phyloP scores from a whole-genome alignment of 2,113 vertebrate genomes.

The Chelonoidis abingdonii region DNA sequence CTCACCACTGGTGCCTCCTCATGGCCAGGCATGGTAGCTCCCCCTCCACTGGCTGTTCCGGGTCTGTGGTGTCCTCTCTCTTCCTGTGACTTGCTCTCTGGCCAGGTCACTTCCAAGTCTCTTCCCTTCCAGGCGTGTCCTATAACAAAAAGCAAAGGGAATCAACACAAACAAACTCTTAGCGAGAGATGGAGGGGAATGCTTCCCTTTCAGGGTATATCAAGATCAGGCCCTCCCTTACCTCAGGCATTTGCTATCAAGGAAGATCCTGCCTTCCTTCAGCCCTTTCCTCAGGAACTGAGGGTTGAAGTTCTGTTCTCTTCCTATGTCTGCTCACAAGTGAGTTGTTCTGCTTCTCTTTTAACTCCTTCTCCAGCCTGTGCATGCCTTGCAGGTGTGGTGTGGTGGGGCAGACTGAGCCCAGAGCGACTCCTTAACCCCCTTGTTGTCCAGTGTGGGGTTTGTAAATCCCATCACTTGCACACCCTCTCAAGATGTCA shows the following conservation, averaged over 20 bases:
- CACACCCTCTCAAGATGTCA: too few species aligned
- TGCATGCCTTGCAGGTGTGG: background rate
- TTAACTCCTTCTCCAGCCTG: background rate
- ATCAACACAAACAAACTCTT: background rate
- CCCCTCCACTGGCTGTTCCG: too few species aligned
- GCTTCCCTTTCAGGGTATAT: background rate
- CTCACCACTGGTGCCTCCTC: background rate
- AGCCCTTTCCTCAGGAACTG: background rate
- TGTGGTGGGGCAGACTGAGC: background rate
- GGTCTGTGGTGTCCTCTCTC: background rate
- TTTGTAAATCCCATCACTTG: too few species aligned
- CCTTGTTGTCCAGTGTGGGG: background rate
- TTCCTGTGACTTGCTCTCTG: background rate
- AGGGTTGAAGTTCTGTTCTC: background rate
- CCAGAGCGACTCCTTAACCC: background rate
- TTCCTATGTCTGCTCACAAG: background rate
- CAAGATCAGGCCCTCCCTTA: background rate
- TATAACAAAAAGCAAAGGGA: background rate
- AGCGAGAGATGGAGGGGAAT: background rate
- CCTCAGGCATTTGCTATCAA: background rate
- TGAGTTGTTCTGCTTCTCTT: background rate
- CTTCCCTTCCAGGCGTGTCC: background rate
- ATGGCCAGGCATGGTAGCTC: background rate
- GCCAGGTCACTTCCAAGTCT: background rate
- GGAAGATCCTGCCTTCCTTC: background rate